Evolutionary conservation across 1,140 invertebrate genomes (phyloP).

Genomic region (Zaprionus lachaisei): DNA sequence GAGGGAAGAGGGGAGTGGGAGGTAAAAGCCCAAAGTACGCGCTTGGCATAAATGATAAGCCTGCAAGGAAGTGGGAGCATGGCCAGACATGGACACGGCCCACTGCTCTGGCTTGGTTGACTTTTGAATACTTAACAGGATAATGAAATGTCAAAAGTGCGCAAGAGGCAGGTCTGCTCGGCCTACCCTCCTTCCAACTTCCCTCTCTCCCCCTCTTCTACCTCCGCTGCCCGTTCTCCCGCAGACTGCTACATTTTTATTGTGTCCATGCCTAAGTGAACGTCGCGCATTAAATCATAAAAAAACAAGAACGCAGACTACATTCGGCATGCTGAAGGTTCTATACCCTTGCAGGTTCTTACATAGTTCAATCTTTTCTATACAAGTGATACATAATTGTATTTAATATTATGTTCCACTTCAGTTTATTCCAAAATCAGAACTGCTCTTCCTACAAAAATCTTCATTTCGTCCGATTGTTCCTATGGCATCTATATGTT

Average conservation of each 20-base stretch:
- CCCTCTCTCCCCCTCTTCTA: neutral
- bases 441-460: too few relatives aligned
- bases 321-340: too few relatives aligned
- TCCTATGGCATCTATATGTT: too few relatives aligned
- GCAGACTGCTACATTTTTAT: constrained; percentile 60
- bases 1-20: constrained; percentile 3
- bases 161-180: constrained; percentile 68
- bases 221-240: too few relatives aligned
- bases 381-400: too few relatives aligned
- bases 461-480: too few relatives aligned
- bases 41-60: constrained; percentile 80
- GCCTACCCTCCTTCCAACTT: constrained; percentile 8
- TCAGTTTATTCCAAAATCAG: too few relatives aligned
- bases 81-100: constrained; percentile 37
- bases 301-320: constrained; percentile 20
- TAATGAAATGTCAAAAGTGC: constrained; percentile 83
- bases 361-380: fast-evolving
- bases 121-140: constrained; percentile 83
- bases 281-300: constrained; percentile 82
- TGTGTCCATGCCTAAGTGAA: constrained; percentile 78
- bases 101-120: constrained; percentile 61
- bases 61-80: constrained; percentile 26
- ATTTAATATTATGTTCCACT: too few relatives aligned
- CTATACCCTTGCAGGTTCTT: too few relatives aligned
- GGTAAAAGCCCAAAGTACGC: constrained; percentile 77